These are phyloP conservation scores for Alfaro cultratus DNA, from an alignment of 2,797 vertebrate genomes.

Conservation along the genomic window DNA sequence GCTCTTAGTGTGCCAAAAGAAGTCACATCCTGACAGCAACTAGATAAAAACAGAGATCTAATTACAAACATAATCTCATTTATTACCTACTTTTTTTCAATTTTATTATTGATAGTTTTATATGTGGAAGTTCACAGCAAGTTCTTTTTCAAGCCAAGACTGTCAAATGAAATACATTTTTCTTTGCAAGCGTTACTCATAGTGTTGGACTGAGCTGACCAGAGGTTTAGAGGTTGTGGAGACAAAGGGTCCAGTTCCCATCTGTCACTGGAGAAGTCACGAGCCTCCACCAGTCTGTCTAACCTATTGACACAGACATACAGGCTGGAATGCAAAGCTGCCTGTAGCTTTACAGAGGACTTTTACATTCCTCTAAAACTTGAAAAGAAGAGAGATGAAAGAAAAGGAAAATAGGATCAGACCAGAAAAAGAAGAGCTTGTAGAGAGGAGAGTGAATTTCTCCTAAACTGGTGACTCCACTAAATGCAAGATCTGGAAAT, in stretches of 20 bases:
- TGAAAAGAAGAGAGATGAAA: slow-evolving; percentile 38
- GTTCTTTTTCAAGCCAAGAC: background rate
- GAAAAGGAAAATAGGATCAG: slow-evolving; percentile 8
- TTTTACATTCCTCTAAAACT: slow-evolving; percentile 40
- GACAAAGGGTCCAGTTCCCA: slow-evolving; percentile 32
- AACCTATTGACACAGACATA: slow-evolving; percentile 32
- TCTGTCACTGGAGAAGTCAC: slow-evolving; percentile 48
- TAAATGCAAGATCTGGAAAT: background rate
- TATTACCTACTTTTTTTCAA: background rate
- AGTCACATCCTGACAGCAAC: background rate
- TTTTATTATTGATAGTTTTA: background rate
- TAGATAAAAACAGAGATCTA: background rate
- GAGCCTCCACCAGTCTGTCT: slow-evolving; percentile 21
- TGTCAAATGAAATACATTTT: background rate
- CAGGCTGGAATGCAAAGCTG: slow-evolving; percentile 44
- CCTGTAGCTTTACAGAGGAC: slow-evolving; percentile 25
- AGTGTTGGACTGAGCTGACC: background rate
- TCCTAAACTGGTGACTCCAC: background rate
- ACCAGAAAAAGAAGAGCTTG: background rate
- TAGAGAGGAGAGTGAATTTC: background rate
- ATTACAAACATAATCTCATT: background rate
- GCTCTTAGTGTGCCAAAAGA: background rate
- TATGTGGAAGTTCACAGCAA: background rate
- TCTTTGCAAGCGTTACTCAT: background rate
- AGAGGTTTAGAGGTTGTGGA: background rate